Conservation (phyloP, 30 jellyfish, hydroid and myxozoan species). For the Hydra vulgaris region DNA sequence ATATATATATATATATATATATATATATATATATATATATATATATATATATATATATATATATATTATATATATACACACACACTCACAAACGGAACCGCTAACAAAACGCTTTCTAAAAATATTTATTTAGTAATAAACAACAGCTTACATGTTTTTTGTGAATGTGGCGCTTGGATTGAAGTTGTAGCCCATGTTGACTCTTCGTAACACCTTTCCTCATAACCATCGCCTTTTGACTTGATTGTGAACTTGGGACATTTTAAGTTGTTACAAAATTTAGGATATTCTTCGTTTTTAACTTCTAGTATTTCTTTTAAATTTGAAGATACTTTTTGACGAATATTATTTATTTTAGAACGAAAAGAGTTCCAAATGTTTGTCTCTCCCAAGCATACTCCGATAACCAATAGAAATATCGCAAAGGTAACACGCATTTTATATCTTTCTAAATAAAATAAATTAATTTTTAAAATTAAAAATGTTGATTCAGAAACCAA, state of each 20-base stretch:
- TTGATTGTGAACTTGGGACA: constrained; percentile 30
- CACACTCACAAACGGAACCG: too few species aligned
- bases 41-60: too few species aligned
- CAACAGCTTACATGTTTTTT: not conserved
- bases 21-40: too few species aligned
- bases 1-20: too few species aligned
- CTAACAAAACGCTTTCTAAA: too few species aligned
- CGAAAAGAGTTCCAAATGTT: not conserved
- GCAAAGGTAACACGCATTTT: too few species aligned
- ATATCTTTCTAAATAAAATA: too few species aligned
- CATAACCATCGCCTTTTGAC: constrained; percentile 7
- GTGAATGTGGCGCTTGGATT: not conserved
- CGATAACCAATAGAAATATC: too few species aligned
- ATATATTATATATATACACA: too few species aligned
- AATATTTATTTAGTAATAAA: not conserved
- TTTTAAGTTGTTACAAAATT: constrained; percentile 21
- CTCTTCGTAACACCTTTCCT: constrained; percentile 28
- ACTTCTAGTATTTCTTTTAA: not conserved
- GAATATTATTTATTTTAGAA: not conserved
- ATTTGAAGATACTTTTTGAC: not conserved
- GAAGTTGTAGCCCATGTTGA: constrained; percentile 30
- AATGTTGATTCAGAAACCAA: too few species aligned
- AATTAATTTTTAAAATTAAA: too few species aligned
- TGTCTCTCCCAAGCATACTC: too few species aligned
- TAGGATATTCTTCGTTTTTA: constrained; percentile 9